Evolutionary conservation across 2,888 invertebrate species (phyloP), one percentile per base, ranked within the genome.

Genomic region (Achlya flavicornis): DNA sequence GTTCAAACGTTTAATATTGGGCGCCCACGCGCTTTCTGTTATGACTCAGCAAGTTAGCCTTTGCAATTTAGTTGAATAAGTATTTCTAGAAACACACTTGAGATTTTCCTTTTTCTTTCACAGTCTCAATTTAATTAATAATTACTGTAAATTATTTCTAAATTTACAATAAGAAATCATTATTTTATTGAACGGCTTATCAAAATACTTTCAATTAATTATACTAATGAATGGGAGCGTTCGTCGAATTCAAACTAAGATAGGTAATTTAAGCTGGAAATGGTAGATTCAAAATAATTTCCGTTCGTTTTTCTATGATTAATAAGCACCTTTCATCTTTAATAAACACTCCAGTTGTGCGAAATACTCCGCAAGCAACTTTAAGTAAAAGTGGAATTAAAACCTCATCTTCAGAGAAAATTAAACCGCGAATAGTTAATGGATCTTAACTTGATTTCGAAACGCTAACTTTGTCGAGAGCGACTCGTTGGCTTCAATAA

Each of bases 341-440:
- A 78, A 80, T 81, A 84, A 81, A 82, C 75, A 79, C 73, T 73
- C 66, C 75, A 75, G 76, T 80, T 76, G 71, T 74, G 68, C 75
- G 71, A 67, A 78, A 73, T 83, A 70, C 67, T 64, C 66, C 69
- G 74, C 80, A 83, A 76, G 73, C 80, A 80, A 83, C 75, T 85
- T 81, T 73, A 80, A 81, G 73, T 78, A 79, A 80, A 83, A 85
- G 80, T 82, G 73, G 80, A 88, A 87, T 89, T 89, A 88, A 89
- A 90, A 90, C 83, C 88, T 87, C 86, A 88, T 90, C 86, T 58
- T 80, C 77, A 77, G 80, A 83, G 85, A 88, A 88, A 90, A 88
- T 90, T 89, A 86, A 89, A 89, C 89, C 89, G 75, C 87, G 84
- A 90, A 88, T 90, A 89, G 89, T 90, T 89, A 91, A 91, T 90